Percentiles rank a stretch among this genome's conserved stretches.
Conservation (phyloP, 1,140 invertebrate species). For the Drosophila kurseongensis region DNA sequence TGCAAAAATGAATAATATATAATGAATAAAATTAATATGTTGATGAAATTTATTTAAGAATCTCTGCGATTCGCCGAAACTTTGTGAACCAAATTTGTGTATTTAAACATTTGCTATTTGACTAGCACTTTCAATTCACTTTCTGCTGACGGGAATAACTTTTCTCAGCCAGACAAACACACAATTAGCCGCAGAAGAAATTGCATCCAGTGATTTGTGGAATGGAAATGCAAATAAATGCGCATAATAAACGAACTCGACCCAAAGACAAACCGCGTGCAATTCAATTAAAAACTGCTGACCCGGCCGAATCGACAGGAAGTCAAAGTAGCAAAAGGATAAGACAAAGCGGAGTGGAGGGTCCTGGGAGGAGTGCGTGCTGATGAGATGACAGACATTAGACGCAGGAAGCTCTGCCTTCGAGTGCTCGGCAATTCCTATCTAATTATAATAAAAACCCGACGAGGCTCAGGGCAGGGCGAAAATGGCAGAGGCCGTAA, state of each 20-base stretch:
- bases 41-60: neutral
- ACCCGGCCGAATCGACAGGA: constrained; percentile 55
- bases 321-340: constrained; percentile 50
- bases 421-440: constrained; percentile 48
- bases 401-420: constrained; percentile 32
- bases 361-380: constrained; percentile 17
- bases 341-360: constrained; percentile 2
- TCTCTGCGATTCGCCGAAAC: neutral
- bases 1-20: too few relatives aligned
- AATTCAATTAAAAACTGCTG: constrained; percentile 84
- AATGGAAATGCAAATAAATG: constrained; percentile 70
- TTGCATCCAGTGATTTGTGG: constrained; percentile 57
- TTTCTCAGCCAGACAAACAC: constrained; percentile 44
- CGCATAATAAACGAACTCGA: constrained; percentile 60
- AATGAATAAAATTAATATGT: too few relatives aligned
- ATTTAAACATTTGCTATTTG: neutral
- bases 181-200: constrained; percentile 43
- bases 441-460: constrained; percentile 71
- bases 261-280: constrained; percentile 43
- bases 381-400: constrained; percentile 52
- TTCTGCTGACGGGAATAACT: constrained; percentile 54
- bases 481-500: constrained; percentile 35
- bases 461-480: constrained; percentile 17
- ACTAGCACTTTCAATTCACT: constrained; percentile 7
- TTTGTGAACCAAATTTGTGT: neutral